Base-by-base conservation (phyloP, 1,140 invertebrate genomes). In the Lepidostoma basale region DNA sequence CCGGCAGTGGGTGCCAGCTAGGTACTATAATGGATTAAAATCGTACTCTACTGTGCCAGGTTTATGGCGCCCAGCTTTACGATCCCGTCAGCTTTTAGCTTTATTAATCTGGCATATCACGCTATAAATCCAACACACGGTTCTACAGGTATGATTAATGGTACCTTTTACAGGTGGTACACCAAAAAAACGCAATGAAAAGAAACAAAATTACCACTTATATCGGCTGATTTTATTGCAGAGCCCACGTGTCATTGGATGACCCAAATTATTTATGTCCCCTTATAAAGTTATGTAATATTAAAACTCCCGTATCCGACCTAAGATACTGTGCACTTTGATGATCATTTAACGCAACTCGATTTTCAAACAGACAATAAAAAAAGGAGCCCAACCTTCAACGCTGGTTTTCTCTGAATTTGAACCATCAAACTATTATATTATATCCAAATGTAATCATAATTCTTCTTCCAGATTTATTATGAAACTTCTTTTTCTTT, bases 21-120 rank as follows among this genome's bases (percentile, higher is more conserved):
- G n/a, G 54, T 20, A 39, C 54, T 22, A 40, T 59, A 59, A 59
- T 59, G 54, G 54, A 36, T 59, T 59, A 40, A 23, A 59, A 16
- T 23, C 14, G 54, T 59, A 59, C 54, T 22, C 36, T 16, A 59
- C 30, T 22, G 54, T 59, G 22, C 54, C 54, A 59, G 54, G 52
- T 59, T 39, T 39, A 40, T 39, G 54, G 30, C 33, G 1, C 18
- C 54, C 12, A 2, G n/a, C 22, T 59, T 59, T 59, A 59, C 36
- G 16, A 23, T 30, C 33, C 3, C 33, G 23, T 59, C 33, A 59
- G 36, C 54, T 59, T 59, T 59, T 20, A 39, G n/a, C 30, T 59
- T 59, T 59, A 59, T 59, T 59, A 59, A 59, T 59, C 54, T 59
- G 54, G 22, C 54, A 40, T 59, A 59, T 59, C 54, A 59, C 54